These are phyloP conservation scores for Plagodis dolabraria DNA, from an alignment of 2,888 invertebrate genomes.

Conservation along the genomic window DNA sequence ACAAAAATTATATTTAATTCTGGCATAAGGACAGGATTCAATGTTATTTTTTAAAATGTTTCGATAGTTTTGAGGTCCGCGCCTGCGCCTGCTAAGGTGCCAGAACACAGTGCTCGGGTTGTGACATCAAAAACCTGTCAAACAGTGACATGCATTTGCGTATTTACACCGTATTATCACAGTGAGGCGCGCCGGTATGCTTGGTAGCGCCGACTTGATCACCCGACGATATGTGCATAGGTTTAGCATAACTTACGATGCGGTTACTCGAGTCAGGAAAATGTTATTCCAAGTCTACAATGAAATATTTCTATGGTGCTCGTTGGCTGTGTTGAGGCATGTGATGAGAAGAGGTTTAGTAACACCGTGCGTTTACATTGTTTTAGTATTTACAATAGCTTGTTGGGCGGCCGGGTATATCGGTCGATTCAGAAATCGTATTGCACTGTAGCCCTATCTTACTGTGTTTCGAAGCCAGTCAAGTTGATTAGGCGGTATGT, in stretches of 20 bases:
- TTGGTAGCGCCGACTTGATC: conserved; percentile 56
- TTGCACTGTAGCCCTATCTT: conserved; percentile 53
- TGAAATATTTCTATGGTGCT: conserved; percentile 83
- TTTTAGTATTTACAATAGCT: conserved; percentile 82
- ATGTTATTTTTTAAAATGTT: conserved; percentile 31
- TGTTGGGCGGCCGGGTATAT: conserved; percentile 58
- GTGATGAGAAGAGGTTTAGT: conserved; percentile 84
- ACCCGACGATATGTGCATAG: conserved; percentile 79
- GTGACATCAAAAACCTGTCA: conserved; percentile 83
- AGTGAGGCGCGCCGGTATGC: conserved; percentile 56
- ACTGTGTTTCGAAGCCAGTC: conserved; percentile 72
- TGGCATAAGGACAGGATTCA: conserved; percentile 33
- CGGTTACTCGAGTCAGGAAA: conserved; percentile 81
- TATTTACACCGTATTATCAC: conserved; percentile 77
- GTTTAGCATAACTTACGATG: conserved; percentile 83
- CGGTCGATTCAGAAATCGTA: conserved; percentile 62
- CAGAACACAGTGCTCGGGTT: conserved; percentile 84
- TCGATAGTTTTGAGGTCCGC: conserved; percentile 54
- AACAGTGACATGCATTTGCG: conserved; percentile 84
- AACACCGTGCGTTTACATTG: conserved; percentile 81
- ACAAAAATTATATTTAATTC: conserved; percentile 25
- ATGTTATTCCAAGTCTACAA: conserved; percentile 83
- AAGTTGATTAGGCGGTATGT: conserved; percentile 66
- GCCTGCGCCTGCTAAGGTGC: conserved; percentile 79
- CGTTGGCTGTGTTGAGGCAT: conserved; percentile 83